phyloP scores from a whole-genome alignment of 2,888 invertebrate genomes.

The Zele albiditarsus region DNA sequence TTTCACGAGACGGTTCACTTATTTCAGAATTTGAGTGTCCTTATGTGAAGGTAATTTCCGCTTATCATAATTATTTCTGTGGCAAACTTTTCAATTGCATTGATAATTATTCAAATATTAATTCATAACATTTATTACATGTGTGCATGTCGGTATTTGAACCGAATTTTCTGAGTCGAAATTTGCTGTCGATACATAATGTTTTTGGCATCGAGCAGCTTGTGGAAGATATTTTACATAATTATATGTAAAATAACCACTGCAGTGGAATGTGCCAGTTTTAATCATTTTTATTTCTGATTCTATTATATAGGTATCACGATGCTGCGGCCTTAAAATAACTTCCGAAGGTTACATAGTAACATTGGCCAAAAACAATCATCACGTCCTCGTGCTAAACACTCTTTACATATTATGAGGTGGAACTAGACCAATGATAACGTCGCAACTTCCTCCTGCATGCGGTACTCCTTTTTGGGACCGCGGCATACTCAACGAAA shows the following conservation, averaged over 20 bases:
- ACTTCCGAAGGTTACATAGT: conserved; percentile 97
- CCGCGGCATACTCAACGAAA: conserved; percentile 66
- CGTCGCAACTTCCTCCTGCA: conserved; percentile 57
- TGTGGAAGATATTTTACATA: background rate
- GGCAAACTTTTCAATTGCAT: background rate
- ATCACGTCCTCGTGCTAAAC: conserved; percentile 97
- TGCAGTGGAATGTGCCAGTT: conserved; percentile 17
- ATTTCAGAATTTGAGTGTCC: conserved; percentile 97
- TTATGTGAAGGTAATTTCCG: conserved; percentile 88
- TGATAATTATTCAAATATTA: background rate
- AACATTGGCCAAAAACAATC: conserved; percentile 98
- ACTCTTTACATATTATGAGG: conserved; percentile 93
- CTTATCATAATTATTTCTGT: background rate
- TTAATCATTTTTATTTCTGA: conserved; percentile 22
- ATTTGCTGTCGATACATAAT: conserved; percentile 19
- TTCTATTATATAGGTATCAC: conserved; percentile 85
- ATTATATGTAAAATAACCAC: conserved; percentile 3
- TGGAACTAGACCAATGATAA: conserved; percentile 67
- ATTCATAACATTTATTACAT: background rate
- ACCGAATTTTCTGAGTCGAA: background rate
- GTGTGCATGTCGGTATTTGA: background rate
- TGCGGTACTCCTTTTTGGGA: conserved; percentile 59
- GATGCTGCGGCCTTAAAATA: conserved; percentile 97
- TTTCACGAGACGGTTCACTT: conserved; percentile 89
- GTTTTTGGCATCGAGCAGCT: conserved; percentile 30